These are phyloP conservation scores for Tetrax tetrax DNA, from an alignment of 2,113 vertebrate genomes.

Conservation along the genomic window DNA sequence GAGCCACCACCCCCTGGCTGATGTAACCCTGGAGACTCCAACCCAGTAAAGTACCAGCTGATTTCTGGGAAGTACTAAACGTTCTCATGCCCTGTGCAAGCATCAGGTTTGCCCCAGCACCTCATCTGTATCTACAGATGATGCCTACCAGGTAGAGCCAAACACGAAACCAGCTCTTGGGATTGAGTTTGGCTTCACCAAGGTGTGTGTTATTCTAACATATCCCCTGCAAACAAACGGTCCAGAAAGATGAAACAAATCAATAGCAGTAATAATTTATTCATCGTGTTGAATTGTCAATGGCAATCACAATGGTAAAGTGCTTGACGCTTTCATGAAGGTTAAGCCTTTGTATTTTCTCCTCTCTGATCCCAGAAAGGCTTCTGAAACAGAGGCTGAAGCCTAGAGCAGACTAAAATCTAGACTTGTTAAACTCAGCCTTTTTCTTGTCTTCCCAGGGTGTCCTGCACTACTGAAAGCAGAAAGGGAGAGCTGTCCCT, in stretches of 20 bases:
- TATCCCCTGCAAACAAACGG: neutral
- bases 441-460: neutral
- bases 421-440: neutral
- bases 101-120: neutral
- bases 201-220: neutral
- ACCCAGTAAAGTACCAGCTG: neutral
- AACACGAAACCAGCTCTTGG: neutral
- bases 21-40: neutral
- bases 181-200: neutral
- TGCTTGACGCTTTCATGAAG: neutral
- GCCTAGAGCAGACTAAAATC: neutral
- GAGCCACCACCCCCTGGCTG: neutral
- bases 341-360: neutral
- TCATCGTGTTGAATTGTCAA: neutral
- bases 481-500: neutral
- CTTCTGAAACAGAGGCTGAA: neutral
- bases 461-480: neutral
- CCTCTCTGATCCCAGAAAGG: neutral
- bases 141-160: neutral
- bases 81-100: neutral
- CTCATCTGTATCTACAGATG: neutral
- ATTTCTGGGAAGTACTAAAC: neutral
- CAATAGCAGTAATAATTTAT: conserved; percentile 40
- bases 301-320: neutral
- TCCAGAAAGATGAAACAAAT: conserved; percentile 32